Evolutionary conservation across 2,113 vertebrate species (phyloP).

Genomic region (Pterocles burchelli): DNA sequence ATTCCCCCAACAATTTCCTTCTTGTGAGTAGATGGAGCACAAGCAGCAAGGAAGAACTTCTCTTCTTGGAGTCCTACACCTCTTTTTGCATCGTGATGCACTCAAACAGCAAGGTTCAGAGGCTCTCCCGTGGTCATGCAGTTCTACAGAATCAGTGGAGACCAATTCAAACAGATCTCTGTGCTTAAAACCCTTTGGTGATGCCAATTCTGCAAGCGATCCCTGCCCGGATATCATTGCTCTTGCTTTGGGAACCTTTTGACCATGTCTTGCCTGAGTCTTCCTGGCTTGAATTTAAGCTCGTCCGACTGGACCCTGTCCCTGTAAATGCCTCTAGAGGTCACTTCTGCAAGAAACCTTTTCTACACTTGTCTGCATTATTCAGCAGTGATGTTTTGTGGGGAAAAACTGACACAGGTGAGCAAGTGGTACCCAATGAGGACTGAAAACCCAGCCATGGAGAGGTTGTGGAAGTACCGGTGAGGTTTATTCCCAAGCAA

Average conservation of each 20-base stretch:
- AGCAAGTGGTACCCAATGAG: background rate
- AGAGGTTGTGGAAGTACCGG: background rate
- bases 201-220: background rate
- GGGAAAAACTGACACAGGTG: background rate
- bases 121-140: background rate
- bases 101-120: background rate
- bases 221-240: too few relatives aligned
- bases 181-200: background rate
- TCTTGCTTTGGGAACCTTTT: background rate
- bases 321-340: background rate
- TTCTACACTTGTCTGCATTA: background rate
- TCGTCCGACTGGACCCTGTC: background rate
- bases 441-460: background rate
- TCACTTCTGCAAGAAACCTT: background rate
- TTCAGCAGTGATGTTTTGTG: background rate
- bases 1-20: background rate
- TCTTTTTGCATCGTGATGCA: background rate
- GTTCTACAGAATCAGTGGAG: background rate
- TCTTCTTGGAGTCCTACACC: fast-evolving
- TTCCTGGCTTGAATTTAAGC: background rate
- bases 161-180: background rate
- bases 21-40: background rate
- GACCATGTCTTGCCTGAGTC: background rate
- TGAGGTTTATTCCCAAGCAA: background rate
- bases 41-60: background rate